phyloP scores from a whole-genome alignment of 2,113 vertebrate species.

The Triplophysa rosa region DNA sequence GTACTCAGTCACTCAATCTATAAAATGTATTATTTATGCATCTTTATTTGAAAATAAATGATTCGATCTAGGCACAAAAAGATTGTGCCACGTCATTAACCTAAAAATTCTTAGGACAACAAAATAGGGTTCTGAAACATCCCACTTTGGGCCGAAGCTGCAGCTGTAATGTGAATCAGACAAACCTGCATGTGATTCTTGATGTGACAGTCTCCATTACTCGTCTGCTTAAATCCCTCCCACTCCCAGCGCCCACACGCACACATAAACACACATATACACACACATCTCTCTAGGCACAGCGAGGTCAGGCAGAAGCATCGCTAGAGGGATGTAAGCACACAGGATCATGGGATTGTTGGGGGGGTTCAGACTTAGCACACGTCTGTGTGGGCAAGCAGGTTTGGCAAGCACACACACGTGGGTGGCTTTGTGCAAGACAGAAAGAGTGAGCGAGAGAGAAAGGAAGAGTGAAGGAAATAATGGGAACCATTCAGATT shows the following conservation, averaged over 20 bases:
- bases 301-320: conserved; percentile 38
- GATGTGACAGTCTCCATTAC: conserved; percentile 75
- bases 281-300: conserved; percentile 38
- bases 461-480: conserved; percentile 15
- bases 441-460: conserved; percentile 49
- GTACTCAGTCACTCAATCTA: not conserved
- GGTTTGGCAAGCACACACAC: conserved; percentile 48
- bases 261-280: conserved; percentile 43
- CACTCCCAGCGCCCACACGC: conserved; percentile 38
- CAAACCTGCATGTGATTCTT: conserved; percentile 65
- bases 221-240: conserved; percentile 68
- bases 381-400: conserved; percentile 56
- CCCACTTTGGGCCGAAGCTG: not conserved
- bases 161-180: conserved; percentile 58
- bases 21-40: not conserved
- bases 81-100: not conserved
- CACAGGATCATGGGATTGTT: conserved; percentile 44
- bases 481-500: conserved; percentile 58
- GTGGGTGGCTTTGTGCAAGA: conserved; percentile 61
- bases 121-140: not conserved
- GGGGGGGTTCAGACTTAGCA: conserved; percentile 42
- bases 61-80: not conserved
- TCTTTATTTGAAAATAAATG: not conserved
- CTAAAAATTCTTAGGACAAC: not conserved
- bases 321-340: conserved; percentile 36